phyloP scores from a whole-genome alignment of 2,797 vertebrate genomes.

The Phrynocephalus forsythii region DNA sequence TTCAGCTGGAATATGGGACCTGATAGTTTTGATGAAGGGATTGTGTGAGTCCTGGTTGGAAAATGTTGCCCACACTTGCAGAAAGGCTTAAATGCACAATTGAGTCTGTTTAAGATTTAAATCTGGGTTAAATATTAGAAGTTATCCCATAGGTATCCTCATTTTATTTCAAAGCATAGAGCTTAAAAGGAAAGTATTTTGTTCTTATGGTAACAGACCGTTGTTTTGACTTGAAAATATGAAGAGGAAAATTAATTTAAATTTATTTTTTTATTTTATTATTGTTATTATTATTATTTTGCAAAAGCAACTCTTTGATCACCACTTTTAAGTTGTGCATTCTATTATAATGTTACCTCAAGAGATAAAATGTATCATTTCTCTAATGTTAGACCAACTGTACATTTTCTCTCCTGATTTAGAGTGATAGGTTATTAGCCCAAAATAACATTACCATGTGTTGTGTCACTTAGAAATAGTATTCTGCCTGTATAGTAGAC shows the following conservation, averaged over 20 bases:
- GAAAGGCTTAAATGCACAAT: background rate
- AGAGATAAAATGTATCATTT: background rate
- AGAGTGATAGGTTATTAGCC: background rate
- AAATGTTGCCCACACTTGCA: background rate
- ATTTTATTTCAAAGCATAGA: background rate
- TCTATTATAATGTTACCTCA: background rate
- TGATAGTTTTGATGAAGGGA: background rate
- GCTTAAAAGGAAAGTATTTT: background rate
- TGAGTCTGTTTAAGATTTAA: background rate
- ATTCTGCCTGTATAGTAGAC: slow-evolving; percentile 31
- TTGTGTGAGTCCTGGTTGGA: background rate
- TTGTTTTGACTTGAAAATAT: background rate
- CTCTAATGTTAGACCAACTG: background rate
- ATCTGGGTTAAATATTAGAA: background rate
- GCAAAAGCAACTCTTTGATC: background rate
- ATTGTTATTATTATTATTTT: background rate
- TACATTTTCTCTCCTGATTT: background rate
- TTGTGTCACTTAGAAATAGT: slow-evolving; percentile 40
- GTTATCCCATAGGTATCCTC: background rate
- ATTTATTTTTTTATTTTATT: background rate
- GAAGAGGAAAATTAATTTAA: background rate
- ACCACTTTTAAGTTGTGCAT: background rate
- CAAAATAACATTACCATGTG: background rate
- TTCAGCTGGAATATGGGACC: background rate
- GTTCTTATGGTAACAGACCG: background rate